Evolutionary conservation across 1,140 invertebrate species (phyloP).

Genomic region (Phortica variegata): DNA sequence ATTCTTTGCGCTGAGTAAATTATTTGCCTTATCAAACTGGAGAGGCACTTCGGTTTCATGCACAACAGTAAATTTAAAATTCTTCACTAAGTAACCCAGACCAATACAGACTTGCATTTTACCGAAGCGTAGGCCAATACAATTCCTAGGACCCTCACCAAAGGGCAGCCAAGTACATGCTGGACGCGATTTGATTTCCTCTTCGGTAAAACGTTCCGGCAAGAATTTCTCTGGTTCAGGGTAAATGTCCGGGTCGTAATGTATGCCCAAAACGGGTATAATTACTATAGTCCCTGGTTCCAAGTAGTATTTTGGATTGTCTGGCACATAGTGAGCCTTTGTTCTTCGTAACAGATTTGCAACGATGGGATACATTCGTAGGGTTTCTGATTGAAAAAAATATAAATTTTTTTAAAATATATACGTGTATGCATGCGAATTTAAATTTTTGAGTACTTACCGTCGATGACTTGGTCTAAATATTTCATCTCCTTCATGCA

Average conservation of each 20-base stretch:
- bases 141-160: too few relatives aligned
- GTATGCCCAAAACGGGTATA: slow-evolving; percentile 62
- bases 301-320: slow-evolving; percentile 51
- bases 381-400: too few relatives aligned
- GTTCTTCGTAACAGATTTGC: slow-evolving; percentile 42
- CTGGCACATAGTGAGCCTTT: slow-evolving; percentile 58
- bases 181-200: slow-evolving; percentile 60
- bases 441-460: slow-evolving; percentile 2
- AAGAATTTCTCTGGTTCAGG: slow-evolving; percentile 64
- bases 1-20: too few relatives aligned
- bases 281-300: slow-evolving; percentile 59
- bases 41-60: neutral
- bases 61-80: slow-evolving; percentile 4
- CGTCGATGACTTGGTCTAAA: slow-evolving; percentile 59
- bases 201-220: slow-evolving; percentile 64
- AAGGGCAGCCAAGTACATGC: slow-evolving; percentile 62
- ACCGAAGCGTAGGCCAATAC: too few relatives aligned
- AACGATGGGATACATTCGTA: slow-evolving; percentile 55
- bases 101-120: slow-evolving; percentile 36
- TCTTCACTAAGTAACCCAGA: slow-evolving; percentile 16
- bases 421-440: too few relatives aligned
- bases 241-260: too few relatives aligned
- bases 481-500: slow-evolving; percentile 62
- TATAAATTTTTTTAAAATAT: too few relatives aligned
- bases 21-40: neutral